These are phyloP conservation scores for Charina bottae DNA, from an alignment of 2,113 vertebrate genomes.

Conservation along the genomic window DNA sequence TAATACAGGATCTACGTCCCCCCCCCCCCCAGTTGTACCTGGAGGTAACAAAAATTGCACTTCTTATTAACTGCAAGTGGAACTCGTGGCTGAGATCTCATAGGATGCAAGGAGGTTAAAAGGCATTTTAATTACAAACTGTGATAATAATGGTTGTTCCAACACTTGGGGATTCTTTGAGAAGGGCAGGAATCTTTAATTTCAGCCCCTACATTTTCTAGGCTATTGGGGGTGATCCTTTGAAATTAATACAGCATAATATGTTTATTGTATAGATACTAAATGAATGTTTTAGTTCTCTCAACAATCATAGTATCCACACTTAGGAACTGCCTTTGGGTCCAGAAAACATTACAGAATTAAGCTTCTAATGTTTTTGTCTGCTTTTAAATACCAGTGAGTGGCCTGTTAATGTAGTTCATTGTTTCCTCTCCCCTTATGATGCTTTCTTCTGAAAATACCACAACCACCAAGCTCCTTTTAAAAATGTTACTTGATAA, in stretches of 20 bases:
- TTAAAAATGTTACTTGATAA: slow-evolving; percentile 62
- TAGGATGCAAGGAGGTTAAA: neutral
- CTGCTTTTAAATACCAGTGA: neutral
- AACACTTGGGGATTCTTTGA: too few relatives aligned
- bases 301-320: neutral
- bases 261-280: neutral
- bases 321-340: neutral
- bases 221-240: neutral
- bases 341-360: neutral
- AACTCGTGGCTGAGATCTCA: neutral
- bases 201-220: neutral
- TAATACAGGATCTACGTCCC: neutral
- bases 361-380: neutral
- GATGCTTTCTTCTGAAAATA: slow-evolving; percentile 25
- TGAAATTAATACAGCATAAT: neutral
- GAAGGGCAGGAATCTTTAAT: neutral
- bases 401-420: neutral
- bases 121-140: neutral
- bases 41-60: neutral
- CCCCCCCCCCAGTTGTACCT: neutral
- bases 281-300: neutral
- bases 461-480: slow-evolving; percentile 5
- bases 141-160: neutral
- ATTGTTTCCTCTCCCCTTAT: neutral
- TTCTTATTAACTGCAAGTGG: neutral